phyloP scores from a whole-genome alignment of 1,140 invertebrate genomes.

The Whitmania pigra region DNA sequence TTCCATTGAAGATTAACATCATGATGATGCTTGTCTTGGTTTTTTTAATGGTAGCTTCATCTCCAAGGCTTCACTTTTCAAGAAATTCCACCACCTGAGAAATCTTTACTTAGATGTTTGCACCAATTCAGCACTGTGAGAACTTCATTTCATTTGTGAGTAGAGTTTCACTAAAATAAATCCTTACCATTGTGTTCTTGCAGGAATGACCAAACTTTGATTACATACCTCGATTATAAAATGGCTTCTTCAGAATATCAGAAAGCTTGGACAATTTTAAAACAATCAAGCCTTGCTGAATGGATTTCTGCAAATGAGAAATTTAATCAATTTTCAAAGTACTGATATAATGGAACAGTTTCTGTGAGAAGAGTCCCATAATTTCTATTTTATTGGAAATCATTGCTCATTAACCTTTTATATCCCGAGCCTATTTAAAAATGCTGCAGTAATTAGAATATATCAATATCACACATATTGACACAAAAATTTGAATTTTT shows the following conservation, averaged over 20 bases:
- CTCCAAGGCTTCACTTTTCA: background rate
- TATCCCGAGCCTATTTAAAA: no score
- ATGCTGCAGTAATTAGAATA: no score
- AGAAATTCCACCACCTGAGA: background rate
- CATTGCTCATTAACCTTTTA: no score
- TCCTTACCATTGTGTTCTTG: background rate
- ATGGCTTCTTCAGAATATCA: slow-evolving; percentile 2
- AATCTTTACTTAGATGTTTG: background rate
- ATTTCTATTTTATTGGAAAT: no score
- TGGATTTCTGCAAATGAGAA: slow-evolving; percentile 3
- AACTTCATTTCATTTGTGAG: background rate
- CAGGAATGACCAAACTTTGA: background rate
- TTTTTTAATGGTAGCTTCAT: background rate
- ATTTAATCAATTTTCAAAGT: background rate
- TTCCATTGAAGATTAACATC: background rate
- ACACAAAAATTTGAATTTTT: no score
- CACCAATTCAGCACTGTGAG: background rate
- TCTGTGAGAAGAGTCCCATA: background rate
- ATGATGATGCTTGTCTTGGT: background rate
- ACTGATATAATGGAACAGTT: background rate
- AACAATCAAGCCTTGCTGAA: background rate
- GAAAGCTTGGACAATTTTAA: slow-evolving; percentile 5
- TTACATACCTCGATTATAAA: background rate
- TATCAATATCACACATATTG: no score
- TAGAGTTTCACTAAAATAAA: background rate